phyloP scores from a whole-genome alignment of 2,888 invertebrate species.

The Phortica okadai region DNA sequence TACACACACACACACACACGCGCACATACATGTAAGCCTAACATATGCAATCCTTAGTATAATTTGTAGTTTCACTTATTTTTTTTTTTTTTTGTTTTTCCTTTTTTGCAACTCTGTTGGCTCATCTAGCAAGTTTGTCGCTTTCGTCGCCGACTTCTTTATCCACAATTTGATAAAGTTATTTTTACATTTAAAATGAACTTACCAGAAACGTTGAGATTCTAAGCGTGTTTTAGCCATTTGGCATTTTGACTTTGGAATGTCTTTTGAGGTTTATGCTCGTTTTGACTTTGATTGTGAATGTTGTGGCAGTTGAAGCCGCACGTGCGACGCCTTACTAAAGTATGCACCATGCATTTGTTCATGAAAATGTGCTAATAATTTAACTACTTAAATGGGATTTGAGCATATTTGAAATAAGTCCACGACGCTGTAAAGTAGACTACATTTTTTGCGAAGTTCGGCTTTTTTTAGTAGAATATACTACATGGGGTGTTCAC shows the following conservation, averaged over 20 bases:
- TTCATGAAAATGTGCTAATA: too few species aligned
- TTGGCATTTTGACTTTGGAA: not conserved
- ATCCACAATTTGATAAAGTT: conserved; percentile 32
- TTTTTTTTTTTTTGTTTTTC: not conserved
- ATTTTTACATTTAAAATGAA: conserved; percentile 58
- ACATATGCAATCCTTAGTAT: not conserved
- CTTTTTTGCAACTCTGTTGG: not conserved
- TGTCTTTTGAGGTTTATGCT: not conserved
- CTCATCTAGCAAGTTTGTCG: not conserved
- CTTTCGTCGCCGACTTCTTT: not conserved
- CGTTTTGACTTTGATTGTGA: too few species aligned
- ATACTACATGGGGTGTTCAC: too few species aligned
- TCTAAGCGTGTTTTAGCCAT: not conserved
- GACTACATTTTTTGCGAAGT: too few species aligned
- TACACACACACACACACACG: not conserved
- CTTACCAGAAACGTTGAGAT: too few species aligned
- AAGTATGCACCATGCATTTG: too few species aligned
- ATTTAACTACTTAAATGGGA: too few species aligned
- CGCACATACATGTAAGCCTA: not conserved
- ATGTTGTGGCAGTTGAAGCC: too few species aligned
- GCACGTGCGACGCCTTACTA: too few species aligned
- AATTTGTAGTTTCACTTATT: not conserved
- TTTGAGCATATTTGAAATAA: too few species aligned
- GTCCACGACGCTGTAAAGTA: too few species aligned
- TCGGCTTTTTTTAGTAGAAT: too few species aligned